These are phyloP conservation scores for Chinchilla lanigera DNA, from an alignment of 2,113 vertebrate genomes.

Conservation along the genomic window DNA sequence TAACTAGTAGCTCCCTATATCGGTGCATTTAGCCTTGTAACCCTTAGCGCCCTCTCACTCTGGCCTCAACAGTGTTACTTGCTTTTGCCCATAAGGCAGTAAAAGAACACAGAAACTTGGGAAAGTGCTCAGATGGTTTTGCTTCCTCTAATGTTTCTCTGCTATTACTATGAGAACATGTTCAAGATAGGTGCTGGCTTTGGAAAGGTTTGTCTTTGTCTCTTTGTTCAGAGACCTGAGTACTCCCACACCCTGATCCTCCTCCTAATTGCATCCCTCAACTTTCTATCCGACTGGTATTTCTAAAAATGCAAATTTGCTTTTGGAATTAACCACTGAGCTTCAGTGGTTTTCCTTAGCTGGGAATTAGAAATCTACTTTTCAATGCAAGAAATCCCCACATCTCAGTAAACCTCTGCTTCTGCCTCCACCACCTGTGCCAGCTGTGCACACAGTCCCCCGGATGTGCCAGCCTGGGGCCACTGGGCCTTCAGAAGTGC, in stretches of 20 bases:
- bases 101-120: background rate
- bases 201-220: background rate
- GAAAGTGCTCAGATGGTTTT: background rate
- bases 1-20: background rate
- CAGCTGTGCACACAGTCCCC: background rate
- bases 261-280: background rate
- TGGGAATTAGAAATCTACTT: background rate
- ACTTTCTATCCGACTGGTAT: background rate
- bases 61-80: background rate
- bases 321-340: background rate
- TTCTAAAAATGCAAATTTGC: background rate
- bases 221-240: background rate
- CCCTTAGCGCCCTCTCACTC: background rate
- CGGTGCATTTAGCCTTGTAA: background rate
- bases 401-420: accelerated
- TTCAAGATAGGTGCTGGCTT: background rate
- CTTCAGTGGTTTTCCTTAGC: background rate
- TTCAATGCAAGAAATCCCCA: background rate
- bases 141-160: background rate
- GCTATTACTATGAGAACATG: background rate
- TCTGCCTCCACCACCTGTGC: background rate
- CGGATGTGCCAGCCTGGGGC: no score
- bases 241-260: background rate
- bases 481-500: no score
- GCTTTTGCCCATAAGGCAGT: background rate